Percentiles rank a stretch among this genome's conserved stretches.
These are phyloP conservation scores for Perca fluviatilis DNA, from an alignment of 2,113 vertebrate species.

Conservation along the genomic window DNA sequence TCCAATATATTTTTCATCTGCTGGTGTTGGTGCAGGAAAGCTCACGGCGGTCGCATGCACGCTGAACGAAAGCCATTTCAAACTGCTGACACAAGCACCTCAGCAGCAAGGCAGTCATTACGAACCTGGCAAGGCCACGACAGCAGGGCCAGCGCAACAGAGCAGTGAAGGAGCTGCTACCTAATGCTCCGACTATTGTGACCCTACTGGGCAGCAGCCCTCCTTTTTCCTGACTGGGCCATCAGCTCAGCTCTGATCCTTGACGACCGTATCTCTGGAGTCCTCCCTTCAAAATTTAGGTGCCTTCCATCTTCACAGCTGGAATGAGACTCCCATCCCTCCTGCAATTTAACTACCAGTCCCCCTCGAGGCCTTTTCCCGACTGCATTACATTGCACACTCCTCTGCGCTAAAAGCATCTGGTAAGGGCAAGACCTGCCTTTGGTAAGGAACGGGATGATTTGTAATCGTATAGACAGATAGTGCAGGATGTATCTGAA, in stretches of 20 bases:
- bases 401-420: conserved; percentile 43
- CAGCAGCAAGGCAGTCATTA: conserved; percentile 75
- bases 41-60: conserved; percentile 35
- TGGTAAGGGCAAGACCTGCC: conserved; percentile 33
- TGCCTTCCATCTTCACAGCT: conserved; percentile 67
- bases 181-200: conserved; percentile 54
- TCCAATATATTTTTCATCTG: conserved; percentile 65
- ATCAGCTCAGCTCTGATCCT: conserved; percentile 63
- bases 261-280: conserved; percentile 42
- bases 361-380: conserved; percentile 39
- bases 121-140: conserved; percentile 66
- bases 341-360: conserved; percentile 48
- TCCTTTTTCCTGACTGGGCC: conserved; percentile 44
- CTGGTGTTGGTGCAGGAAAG: conserved; percentile 41
- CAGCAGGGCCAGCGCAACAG: conserved; percentile 56
- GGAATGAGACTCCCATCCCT: conserved; percentile 53
- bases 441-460: conserved; percentile 28
- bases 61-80: conserved; percentile 71
- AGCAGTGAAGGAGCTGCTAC: conserved; percentile 58
- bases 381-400: conserved; percentile 32
- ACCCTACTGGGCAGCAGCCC: conserved; percentile 25
- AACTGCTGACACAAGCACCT: conserved; percentile 81
- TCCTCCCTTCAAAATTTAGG: conserved; percentile 49
- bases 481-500: conserved; percentile 29
- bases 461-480: conserved; percentile 60